Evolutionary conservation across 1,140 invertebrate genomes (phyloP).

Genomic region (Papilio dardanus): DNA sequence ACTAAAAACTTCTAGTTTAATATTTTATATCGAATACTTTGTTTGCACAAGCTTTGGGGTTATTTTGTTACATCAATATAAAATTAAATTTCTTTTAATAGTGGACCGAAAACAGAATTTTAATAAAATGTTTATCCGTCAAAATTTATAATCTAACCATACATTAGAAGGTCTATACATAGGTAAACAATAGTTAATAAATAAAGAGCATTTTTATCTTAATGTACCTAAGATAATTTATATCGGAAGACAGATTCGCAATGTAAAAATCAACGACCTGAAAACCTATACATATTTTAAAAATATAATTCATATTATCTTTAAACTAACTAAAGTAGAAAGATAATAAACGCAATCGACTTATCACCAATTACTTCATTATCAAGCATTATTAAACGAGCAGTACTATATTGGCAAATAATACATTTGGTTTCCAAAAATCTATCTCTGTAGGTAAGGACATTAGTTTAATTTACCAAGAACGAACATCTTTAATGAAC

Average conservation of each 20-base stretch:
- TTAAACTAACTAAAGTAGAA: background rate
- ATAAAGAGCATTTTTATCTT: too few species aligned
- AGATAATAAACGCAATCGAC: background rate
- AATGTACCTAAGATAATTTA: too few species aligned
- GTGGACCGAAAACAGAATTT: background rate
- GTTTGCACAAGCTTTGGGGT: constrained; percentile 9
- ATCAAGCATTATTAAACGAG: background rate
- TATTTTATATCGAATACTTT: constrained; percentile 5
- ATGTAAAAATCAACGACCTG: background rate
- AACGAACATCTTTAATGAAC: background rate
- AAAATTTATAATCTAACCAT: background rate
- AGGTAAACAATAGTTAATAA: background rate
- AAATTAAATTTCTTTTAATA: constrained; percentile 4
- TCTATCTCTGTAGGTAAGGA: background rate
- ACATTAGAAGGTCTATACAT: background rate
- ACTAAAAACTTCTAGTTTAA: constrained; percentile 7
- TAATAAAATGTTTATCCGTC: background rate
- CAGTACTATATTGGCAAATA: background rate
- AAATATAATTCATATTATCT: background rate
- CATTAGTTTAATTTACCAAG: background rate
- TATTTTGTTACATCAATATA: background rate
- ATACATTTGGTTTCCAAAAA: too few species aligned
- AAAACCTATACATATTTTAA: constrained; percentile 4
- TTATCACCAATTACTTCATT: background rate
- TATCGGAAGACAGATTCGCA: too few species aligned